Base-by-base conservation (phyloP, 1,140 invertebrate species). In the Scaptomyza hsui region DNA sequence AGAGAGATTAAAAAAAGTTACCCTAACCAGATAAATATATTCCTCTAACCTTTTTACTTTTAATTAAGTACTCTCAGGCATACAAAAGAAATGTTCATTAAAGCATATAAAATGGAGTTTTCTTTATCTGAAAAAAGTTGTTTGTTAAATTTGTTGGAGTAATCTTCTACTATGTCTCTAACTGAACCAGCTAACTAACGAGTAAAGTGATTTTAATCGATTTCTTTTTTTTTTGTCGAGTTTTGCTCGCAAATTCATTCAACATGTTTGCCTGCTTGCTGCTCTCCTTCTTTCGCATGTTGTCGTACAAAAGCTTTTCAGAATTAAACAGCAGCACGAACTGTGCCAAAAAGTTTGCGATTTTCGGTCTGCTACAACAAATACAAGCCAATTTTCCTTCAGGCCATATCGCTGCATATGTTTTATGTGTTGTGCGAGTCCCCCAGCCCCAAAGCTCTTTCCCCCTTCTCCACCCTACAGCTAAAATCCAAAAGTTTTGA, bases 291-390 rank as follows among this genome's bases (percentile, higher is more conserved):
- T 41, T 72, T 37, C 49, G 63, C 47, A 69, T 51, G 69, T 74
- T 85, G 73, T 86, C 78, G 64, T 61, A 53, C 61, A 81, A 56
- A 80, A 86, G 77, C 69, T 85, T 83, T 86, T 86, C 62, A 68
- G 86, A 86, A 86, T 86, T 86, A 86, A 86, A 88, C 61, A 82
- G 71, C 78, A 72, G 77, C 70, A 72, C 77, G 74, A 86, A 81
- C 78, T 81, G 81, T 71, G 82, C 70, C 62, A 88, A 49, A 86
- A 82, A 88, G 48, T 86, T 86, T 81, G 68, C 72, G 48, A 81
- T 81, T 70, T 63, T 57, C 5, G 26, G 75, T 49, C 68, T 55
- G 69, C 67, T 73, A 56, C 80, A 80, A 73, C 72, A 78, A 68
- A 73, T 63, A 59, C 56, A 65, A 56, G 68, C 57, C 73, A 68